phyloP scores from a whole-genome alignment of 2,113 vertebrate genomes.

The Cinclus cinclus region DNA sequence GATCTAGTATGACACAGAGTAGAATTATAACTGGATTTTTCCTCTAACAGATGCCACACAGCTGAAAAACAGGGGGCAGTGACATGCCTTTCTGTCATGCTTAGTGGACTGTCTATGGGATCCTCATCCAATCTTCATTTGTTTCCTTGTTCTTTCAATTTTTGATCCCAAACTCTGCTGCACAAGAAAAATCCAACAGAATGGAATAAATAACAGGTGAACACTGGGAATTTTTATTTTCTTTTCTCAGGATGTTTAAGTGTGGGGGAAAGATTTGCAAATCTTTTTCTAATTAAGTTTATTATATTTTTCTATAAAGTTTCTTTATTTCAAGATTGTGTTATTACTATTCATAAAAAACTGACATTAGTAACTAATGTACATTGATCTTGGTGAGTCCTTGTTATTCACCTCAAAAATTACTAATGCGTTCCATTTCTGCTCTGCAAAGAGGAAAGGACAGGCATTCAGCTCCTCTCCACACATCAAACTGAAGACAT shows the following conservation, averaged over 20 bases:
- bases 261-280: not conserved
- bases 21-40: not conserved
- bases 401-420: not conserved
- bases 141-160: not conserved
- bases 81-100: not conserved
- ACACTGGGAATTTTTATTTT: not conserved
- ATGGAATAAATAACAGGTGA: not conserved
- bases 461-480: not conserved
- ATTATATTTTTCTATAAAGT: not conserved
- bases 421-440: not conserved
- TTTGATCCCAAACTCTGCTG: not conserved
- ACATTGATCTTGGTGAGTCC: not conserved
- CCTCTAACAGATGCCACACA: not conserved
- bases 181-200: not conserved
- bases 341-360: not conserved
- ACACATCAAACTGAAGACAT: not conserved
- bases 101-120: not conserved
- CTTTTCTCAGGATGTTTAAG: not conserved
- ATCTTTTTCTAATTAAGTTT: not conserved
- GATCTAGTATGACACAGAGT: not conserved
- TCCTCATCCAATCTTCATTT: not conserved
- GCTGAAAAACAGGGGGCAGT: not conserved
- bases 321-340: not conserved
- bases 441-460: not conserved
- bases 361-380: not conserved